A percentile compares a stretch with the other conserved stretches of the same genome.
Conservation (phyloP, 2,888 invertebrate species). For the Drosophila paranaensis region DNA sequence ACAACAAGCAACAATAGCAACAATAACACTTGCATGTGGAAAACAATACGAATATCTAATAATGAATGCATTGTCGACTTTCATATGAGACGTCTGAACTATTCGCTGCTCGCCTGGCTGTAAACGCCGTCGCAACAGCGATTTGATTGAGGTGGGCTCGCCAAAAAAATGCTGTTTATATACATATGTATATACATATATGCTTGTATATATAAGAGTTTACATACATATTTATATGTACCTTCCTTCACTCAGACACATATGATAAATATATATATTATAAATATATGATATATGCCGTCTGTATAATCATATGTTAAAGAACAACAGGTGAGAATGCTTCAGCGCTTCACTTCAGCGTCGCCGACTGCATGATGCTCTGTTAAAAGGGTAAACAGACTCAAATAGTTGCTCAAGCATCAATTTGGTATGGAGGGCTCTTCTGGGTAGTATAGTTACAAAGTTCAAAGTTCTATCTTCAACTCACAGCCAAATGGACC, state of each 20-base stretch:
- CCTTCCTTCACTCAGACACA: background rate
- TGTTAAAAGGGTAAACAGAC: background rate
- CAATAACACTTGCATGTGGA: slow-evolving; percentile 1
- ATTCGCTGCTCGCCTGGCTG: slow-evolving; percentile 3
- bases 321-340: slow-evolving; percentile 4
- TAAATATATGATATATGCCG: background rate
- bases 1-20: slow-evolving; percentile 1
- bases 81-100: slow-evolving; percentile 8
- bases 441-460: no score
- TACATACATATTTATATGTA: no score
- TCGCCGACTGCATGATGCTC: background rate
- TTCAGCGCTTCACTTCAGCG: background rate
- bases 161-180: slow-evolving; percentile 14
- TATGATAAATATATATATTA: background rate
- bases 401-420: no score
- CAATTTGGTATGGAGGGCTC: no score
- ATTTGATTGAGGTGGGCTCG: slow-evolving; percentile 69
- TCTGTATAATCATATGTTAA: background rate
- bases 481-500: no score
- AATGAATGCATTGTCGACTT: slow-evolving; percentile 55
- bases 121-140: slow-evolving; percentile 52
- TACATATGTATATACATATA: background rate
- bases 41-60: slow-evolving; percentile 45
- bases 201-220: background rate
- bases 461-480: no score